These are phyloP conservation scores for Atlantisia rogersi DNA, from an alignment of 2,113 vertebrate species.

Conservation along the genomic window DNA sequence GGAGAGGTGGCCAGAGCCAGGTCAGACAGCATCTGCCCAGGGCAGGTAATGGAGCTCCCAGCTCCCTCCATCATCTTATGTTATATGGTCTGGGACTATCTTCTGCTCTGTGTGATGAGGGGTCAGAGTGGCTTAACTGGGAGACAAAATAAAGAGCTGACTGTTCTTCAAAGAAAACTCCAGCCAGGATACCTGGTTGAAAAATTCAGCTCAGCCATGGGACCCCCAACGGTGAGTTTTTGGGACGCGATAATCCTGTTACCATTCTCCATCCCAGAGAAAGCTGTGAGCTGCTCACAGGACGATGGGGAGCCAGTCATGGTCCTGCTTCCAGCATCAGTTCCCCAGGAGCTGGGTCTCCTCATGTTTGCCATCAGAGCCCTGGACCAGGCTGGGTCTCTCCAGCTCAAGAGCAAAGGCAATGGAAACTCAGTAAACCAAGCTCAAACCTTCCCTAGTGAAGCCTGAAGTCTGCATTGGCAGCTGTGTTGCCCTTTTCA, in stretches of 20 bases:
- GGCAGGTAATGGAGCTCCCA: background rate
- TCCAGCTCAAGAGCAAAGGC: background rate
- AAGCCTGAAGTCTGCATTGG: background rate
- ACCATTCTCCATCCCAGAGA: too few relatives aligned
- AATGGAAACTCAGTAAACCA: background rate
- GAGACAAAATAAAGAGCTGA: background rate
- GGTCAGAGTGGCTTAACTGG: background rate
- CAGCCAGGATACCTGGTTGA: background rate
- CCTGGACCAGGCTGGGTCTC: background rate
- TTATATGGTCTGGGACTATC: background rate
- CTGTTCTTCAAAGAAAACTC: background rate
- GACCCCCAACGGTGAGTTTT: background rate
- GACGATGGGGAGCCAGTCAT: background rate
- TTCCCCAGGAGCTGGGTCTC: background rate
- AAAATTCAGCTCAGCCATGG: background rate
- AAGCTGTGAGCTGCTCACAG: background rate
- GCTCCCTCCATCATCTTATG: accelerated
- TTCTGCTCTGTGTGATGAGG: background rate
- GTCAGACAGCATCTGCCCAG: background rate
- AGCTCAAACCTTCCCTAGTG: background rate
- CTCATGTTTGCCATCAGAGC: background rate
- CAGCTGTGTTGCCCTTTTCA: background rate
- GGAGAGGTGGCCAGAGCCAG: background rate
- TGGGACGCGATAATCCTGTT: background rate
- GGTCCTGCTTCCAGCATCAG: background rate